These are phyloP conservation scores for Catonia carolina DNA, from an alignment of 2,888 invertebrate genomes.

Conservation along the genomic window DNA sequence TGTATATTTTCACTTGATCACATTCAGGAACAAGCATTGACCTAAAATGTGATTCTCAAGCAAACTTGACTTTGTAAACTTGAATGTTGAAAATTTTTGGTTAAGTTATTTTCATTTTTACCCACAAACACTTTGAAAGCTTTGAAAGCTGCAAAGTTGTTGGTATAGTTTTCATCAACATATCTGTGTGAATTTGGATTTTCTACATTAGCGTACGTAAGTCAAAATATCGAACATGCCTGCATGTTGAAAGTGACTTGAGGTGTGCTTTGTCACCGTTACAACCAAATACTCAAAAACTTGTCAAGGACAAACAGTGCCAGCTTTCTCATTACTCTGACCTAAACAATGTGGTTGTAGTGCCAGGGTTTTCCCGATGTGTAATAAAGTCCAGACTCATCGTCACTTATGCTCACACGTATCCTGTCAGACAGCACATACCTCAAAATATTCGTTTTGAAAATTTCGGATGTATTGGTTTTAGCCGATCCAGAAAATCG, in stretches of 20 bases:
- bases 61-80: background rate
- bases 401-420: no score
- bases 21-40: no score
- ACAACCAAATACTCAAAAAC: background rate
- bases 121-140: conserved; percentile 21
- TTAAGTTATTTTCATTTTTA: conserved; percentile 21
- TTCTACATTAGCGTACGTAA: conserved; percentile 17
- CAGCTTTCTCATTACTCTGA: background rate
- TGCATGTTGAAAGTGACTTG: conserved; percentile 19
- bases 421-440: no score
- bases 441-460: no score
- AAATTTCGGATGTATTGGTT: no score
- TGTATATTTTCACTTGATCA: no score
- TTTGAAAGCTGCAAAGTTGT: conserved; percentile 15
- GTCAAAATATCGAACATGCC: conserved; percentile 20
- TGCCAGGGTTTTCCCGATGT: no score
- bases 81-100: conserved; percentile 7
- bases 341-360: no score
- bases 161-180: conserved; percentile 13
- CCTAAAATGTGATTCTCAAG: conserved; percentile 14
- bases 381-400: no score
- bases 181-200: conserved; percentile 20
- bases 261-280: conserved; percentile 14
- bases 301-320: conserved; percentile 10
- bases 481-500: no score